Conservation (phyloP, 2,888 invertebrate genomes). For the Reticulitermes lucifugus region DNA sequence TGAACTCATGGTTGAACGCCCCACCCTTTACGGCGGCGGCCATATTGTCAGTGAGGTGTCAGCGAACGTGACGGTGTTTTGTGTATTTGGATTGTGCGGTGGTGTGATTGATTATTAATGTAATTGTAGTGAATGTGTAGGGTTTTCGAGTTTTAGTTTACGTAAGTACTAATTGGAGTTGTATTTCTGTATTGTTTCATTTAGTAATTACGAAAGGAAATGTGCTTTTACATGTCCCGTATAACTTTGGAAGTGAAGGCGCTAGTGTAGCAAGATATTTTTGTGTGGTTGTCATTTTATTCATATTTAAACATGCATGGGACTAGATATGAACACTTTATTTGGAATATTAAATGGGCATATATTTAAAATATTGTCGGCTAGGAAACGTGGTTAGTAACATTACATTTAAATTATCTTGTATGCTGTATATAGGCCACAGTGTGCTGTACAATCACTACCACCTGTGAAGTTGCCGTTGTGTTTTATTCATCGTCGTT, state of each 20-base stretch:
- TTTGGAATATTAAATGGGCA: background rate
- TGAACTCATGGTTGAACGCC: slow-evolving; percentile 34
- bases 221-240: background rate
- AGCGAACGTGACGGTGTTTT: slow-evolving; percentile 55
- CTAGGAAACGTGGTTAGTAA: background rate
- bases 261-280: slow-evolving; percentile 10
- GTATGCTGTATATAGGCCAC: background rate
- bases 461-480: slow-evolving; percentile 16
- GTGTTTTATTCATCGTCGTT: background rate
- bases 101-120: background rate
- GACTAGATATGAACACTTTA: background rate
- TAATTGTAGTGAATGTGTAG: slow-evolving; percentile 14
- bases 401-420: background rate
- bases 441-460: background rate
- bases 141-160: slow-evolving; percentile 34
- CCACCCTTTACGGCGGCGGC: slow-evolving; percentile 59
- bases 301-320: background rate
- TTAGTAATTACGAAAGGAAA: background rate
- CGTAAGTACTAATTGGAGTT: slow-evolving; percentile 1
- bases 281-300: background rate
- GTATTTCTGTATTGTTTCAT: background rate
- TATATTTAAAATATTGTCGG: background rate
- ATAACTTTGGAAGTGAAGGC: background rate
- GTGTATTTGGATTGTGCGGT: background rate
- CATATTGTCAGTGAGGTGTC: slow-evolving; percentile 65